These are phyloP conservation scores for Polyommatus iphigenia DNA, from an alignment of 2,888 invertebrate species.

Conservation along the genomic window DNA sequence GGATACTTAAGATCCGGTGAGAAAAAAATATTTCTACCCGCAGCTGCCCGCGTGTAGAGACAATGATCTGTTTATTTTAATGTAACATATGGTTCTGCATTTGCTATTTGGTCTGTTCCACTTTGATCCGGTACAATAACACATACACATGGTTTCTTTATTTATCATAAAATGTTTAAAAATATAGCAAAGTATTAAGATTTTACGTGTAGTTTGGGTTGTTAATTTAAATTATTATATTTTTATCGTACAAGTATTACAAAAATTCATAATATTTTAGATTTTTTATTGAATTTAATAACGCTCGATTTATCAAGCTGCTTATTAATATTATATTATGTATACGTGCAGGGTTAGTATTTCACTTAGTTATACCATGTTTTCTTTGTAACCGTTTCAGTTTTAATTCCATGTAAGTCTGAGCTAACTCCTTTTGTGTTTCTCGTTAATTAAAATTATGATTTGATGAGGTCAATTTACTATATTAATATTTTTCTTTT, in stretches of 20 bases:
- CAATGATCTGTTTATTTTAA: conserved; percentile 61
- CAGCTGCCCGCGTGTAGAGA: conserved; percentile 50
- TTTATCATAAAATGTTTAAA: conserved; percentile 5
- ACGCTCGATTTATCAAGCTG: background rate
- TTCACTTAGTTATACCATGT: background rate
- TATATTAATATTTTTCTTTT: too few relatives aligned
- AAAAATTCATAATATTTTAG: too few relatives aligned
- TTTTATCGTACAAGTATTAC: too few relatives aligned
- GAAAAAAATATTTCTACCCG: conserved; percentile 42
- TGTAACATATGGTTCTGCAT: conserved; percentile 44
- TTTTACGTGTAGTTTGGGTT: too few relatives aligned
- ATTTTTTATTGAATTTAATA: too few relatives aligned
- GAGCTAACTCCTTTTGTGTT: too few relatives aligned
- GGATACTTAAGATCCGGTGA: conserved; percentile 40
- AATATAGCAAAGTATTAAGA: too few relatives aligned
- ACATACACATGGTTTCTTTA: conserved; percentile 30
- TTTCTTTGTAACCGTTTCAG: background rate
- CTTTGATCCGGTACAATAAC: conserved; percentile 36
- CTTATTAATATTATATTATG: background rate
- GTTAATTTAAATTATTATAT: background rate
- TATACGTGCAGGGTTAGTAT: background rate
- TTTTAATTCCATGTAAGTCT: background rate
- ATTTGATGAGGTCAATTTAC: too few relatives aligned
- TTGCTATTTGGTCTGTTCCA: conserved; percentile 40
- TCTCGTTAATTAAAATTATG: too few relatives aligned